Evolutionary conservation across 2,113 vertebrate genomes (phyloP).

Genomic region (Edolisoma coerulescens): DNA sequence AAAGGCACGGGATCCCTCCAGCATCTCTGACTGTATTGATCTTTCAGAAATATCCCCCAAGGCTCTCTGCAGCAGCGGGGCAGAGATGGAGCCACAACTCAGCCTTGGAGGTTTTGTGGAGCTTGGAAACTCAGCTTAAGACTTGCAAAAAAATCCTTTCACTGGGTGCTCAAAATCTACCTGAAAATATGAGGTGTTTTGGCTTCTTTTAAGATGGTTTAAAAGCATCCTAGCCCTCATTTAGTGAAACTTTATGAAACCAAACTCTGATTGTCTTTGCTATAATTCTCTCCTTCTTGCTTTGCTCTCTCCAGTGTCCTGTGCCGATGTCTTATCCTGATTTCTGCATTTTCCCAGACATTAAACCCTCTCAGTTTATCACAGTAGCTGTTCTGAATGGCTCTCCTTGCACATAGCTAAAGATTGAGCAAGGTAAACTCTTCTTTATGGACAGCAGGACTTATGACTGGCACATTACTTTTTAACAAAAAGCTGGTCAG

Average conservation of each 20-base stretch:
- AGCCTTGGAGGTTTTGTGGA: background rate
- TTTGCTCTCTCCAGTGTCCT: background rate
- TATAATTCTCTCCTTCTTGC: background rate
- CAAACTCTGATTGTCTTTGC: background rate
- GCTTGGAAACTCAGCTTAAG: background rate
- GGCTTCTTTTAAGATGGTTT: background rate
- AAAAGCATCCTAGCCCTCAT: background rate
- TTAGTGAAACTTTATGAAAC: background rate
- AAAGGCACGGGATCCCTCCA: background rate
- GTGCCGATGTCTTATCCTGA: background rate
- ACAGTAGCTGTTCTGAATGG: background rate
- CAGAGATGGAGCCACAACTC: background rate
- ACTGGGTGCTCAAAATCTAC: background rate
- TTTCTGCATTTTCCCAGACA: background rate
- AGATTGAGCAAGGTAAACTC: background rate
- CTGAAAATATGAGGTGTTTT: accelerated
- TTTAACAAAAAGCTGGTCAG: background rate
- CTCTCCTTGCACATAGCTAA: background rate
- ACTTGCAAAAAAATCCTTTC: background rate
- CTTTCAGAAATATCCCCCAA: background rate
- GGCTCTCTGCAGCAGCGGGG: background rate
- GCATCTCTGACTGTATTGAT: background rate
- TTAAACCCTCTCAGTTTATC: background rate
- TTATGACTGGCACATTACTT: background rate
- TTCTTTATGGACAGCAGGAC: background rate